A percentile compares a stretch with the other conserved stretches of the same genome.
phyloP scores from a whole-genome alignment of 2,888 invertebrate genomes.

The Plebejus melissa region DNA sequence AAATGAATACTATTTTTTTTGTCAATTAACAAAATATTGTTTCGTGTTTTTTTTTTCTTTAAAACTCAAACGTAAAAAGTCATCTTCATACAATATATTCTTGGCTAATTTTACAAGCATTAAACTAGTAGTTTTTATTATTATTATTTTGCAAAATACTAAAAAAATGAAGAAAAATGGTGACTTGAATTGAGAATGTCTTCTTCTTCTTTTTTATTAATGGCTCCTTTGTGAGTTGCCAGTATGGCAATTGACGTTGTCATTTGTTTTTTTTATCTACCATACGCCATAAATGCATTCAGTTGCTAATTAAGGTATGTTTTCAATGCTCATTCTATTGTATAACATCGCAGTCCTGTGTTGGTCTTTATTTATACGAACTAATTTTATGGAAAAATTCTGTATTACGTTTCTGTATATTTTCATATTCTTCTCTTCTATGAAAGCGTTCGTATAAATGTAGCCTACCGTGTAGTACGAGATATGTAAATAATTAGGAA shows the following conservation, averaged over 20 bases:
- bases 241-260: too few relatives aligned
- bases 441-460: neutral
- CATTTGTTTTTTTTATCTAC: neutral
- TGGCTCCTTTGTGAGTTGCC: too few relatives aligned
- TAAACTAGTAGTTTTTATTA: neutral
- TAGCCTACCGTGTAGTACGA: neutral
- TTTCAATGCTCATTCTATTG: neutral
- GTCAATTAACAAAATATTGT: neutral
- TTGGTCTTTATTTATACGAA: constrained; percentile 1
- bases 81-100: neutral
- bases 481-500: constrained; percentile 19
- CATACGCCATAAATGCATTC: neutral
- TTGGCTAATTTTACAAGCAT: neutral
- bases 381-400: neutral
- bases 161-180: too few relatives aligned
- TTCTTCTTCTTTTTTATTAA: too few relatives aligned
- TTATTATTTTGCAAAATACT: neutral
- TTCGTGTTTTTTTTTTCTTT: neutral
- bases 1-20: neutral
- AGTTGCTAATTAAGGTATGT: neutral
- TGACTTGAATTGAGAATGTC: too few relatives aligned
- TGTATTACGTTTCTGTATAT: neutral
- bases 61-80: neutral
- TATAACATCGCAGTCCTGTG: constrained; percentile 2
- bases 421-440: neutral